Conservation (phyloP, 2,113 vertebrate genomes). For the Anarhynchus alexandrinus region DNA sequence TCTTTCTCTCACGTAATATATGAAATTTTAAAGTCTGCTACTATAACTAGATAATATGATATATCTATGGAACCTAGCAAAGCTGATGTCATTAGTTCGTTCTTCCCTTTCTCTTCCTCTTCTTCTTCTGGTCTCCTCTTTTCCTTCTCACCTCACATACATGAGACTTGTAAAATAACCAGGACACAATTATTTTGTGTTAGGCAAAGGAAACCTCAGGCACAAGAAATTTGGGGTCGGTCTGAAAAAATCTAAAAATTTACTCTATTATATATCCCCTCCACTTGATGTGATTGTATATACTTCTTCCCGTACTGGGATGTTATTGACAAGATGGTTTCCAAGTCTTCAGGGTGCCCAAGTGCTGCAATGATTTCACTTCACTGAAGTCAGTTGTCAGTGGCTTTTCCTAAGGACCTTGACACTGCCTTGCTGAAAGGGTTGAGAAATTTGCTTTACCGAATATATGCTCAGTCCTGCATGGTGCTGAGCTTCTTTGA, state of each 20-base stretch:
- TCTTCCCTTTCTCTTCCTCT: neutral
- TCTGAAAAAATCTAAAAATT: neutral
- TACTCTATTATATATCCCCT: neutral
- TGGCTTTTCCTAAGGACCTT: neutral
- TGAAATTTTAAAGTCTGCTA: neutral
- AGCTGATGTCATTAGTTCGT: neutral
- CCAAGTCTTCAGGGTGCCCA: neutral
- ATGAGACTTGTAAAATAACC: neutral
- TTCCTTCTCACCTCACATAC: neutral
- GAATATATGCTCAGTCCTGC: neutral
- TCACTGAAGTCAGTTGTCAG: neutral
- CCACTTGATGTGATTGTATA: neutral
- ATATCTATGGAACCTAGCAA: neutral
- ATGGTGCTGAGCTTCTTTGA: neutral
- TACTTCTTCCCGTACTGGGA: neutral
- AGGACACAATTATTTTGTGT: neutral
- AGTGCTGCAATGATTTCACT: neutral
- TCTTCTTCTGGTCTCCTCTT: neutral
- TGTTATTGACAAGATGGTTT: neutral
- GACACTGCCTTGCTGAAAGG: neutral
- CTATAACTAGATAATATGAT: neutral
- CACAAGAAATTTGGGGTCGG: neutral
- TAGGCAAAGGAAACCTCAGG: neutral
- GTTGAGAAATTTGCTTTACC: neutral
- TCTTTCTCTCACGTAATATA: neutral